Conservation (phyloP, 1,140 invertebrate genomes). For the Drosophila erecta region DNA sequence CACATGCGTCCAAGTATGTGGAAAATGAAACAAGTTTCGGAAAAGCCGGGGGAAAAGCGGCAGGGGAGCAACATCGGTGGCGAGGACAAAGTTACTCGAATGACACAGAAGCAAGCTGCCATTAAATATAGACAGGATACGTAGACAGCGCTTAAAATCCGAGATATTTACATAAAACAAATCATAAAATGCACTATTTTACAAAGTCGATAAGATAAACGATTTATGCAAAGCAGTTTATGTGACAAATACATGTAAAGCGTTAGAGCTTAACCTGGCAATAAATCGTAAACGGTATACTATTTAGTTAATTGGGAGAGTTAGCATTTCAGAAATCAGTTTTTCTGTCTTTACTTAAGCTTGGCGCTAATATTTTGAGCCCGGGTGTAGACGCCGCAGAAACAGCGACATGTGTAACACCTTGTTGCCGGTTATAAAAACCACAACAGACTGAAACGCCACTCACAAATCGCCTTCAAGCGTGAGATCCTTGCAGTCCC, state of each 20-base stretch:
- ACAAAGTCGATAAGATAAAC: no score
- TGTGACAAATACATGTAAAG: no score
- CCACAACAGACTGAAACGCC: constrained; percentile 31
- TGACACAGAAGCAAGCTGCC: constrained; percentile 58
- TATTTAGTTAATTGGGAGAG: no score
- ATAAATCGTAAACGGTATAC: no score
- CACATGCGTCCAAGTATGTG: constrained; percentile 59
- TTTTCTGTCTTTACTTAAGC: no score
- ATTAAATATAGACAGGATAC: constrained; percentile 52
- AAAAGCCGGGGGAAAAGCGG: constrained; percentile 4
- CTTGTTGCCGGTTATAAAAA: constrained; percentile 60
- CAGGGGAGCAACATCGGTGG: neutral
- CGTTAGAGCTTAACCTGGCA: no score
- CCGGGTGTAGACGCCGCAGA: neutral
- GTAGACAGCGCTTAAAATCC: neutral
- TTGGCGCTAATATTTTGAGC: neutral
- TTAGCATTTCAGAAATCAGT: neutral
- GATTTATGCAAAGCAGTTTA: no score
- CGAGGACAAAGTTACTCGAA: constrained; percentile 60
- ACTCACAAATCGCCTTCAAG: constrained; percentile 21
- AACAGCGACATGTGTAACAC: constrained; percentile 37
- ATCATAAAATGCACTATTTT: no score
- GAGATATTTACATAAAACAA: no score
- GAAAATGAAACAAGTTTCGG: constrained; percentile 63
- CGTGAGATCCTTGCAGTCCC: constrained; percentile 8